phyloP scores from a whole-genome alignment of 1,140 invertebrate genomes.

The Drosophila subobscura region DNA sequence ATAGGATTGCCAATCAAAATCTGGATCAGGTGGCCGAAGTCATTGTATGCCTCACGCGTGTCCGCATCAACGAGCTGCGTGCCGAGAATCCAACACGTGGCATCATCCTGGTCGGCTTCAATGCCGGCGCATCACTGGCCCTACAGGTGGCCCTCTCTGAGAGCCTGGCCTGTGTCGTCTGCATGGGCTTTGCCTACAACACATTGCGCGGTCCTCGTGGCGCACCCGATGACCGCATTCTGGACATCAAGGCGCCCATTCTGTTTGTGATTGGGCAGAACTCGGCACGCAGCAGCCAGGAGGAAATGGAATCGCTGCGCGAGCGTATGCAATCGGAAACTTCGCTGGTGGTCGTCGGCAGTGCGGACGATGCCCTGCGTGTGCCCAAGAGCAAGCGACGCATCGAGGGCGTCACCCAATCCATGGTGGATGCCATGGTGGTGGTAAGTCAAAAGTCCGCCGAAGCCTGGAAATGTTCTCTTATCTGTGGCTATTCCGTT shows the following conservation, averaged over 20 bases:
- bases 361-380: constrained; percentile 90
- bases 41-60: constrained; percentile 87
- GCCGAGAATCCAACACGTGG: constrained; percentile 88
- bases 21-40: constrained; percentile 85
- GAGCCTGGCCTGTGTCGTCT: constrained; percentile 89
- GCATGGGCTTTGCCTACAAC: constrained; percentile 91
- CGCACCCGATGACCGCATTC: constrained; percentile 90
- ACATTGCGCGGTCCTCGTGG: constrained; percentile 90
- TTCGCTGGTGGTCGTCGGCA: constrained; percentile 91
- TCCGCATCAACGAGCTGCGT: constrained; percentile 89
- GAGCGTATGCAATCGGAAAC: constrained; percentile 90
- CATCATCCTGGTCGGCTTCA: constrained; percentile 91
- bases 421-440: constrained; percentile 92
- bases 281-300: constrained; percentile 86
- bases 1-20: constrained; percentile 66
- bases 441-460: constrained; percentile 83
- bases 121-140: constrained; percentile 89
- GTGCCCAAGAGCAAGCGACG: constrained; percentile 89
- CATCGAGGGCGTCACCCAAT: constrained; percentile 90
- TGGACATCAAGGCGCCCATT: constrained; percentile 90
- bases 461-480: not conserved
- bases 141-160: constrained; percentile 88
- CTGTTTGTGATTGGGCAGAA: constrained; percentile 93
- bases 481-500: constrained; percentile 1
- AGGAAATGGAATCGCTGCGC: constrained; percentile 91